Evolutionary conservation across 2,797 vertebrate species (phyloP), one percentile per base, ranked within the genome.

Genomic region (Kryptopterus vitreolus): DNA sequence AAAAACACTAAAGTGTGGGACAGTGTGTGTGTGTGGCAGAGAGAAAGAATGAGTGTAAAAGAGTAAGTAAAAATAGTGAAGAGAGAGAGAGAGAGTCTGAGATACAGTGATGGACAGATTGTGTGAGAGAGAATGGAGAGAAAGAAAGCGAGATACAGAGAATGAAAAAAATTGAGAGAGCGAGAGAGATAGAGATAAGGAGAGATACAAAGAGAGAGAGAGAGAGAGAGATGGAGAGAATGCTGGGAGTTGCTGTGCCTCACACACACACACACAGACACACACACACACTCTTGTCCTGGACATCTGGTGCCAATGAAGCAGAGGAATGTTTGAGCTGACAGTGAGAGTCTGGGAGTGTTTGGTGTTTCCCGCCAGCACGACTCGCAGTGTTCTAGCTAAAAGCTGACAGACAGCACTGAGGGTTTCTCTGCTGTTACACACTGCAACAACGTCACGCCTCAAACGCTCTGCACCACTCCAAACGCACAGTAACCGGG

Each of bases 261-360:
- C 87, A 87, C 89, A 87, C 88, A 62, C 89, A n/a, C n/a, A n/a
- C n/a, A n/a, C n/a, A n/a, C n/a, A n/a, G n/a, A n/a, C n/a, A n/a
- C n/a, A n/a, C n/a, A n/a, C n/a, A n/a, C 87, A 87, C 89, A 87
- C 88, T 58, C 89, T 90, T 33, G 72, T 74, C 86, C 87, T 85
- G 89, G 92, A 93, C 93, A 93, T 95, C 92, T 93, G 94, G 90
- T 93, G 92, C 89, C 90, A 93, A 93, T 94, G 92, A 92, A 91
- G 90, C 86, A 82, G 82, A 90, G 91, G 92, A 94, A 93, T 93
- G 92, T 87, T 88, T 87, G 88, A 87, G 86, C 87, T 85, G 83
- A 85, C 87, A 90, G 88, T 83, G 22, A 31, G 22, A 31, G 52
- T 55, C 71, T 82, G 84, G 61, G 79, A 48, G 52, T 65, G 50